Base-by-base conservation (phyloP, 92 coral and sea anemone genomes). In the Isaurus tuberculatus region DNA sequence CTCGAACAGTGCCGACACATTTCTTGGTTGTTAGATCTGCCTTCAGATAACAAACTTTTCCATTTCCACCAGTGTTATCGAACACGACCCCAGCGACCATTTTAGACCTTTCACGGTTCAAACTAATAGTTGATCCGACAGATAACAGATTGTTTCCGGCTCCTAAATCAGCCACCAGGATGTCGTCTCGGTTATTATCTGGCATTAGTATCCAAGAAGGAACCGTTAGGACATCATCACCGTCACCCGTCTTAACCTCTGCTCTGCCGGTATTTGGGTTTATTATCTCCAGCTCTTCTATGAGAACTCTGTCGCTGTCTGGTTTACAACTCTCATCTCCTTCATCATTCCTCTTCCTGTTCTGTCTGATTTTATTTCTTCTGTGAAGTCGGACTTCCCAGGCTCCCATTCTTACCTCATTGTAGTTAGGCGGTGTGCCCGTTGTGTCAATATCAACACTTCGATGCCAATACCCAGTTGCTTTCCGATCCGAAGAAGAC, bases 121-220 rank as follows among this genome's bases (percentile, higher is more conserved):
- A 51, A 8, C 84, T 83, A 3, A 88, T 67, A 8, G 91, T 78
- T n/a, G 86, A 86, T 2, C 85, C 91, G 46, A 83, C 65, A 36
- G 91, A 88, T 42, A 88, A 72, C 91, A n/a, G n/a, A n/a, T n/a
- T n/a, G n/a, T n/a, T n/a, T n/a, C n/a, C n/a, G n/a, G n/a, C n/a
- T n/a, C n/a, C 91, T 19, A 88, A 79, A 51, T 88, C 91, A 3
- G 87, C 80, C 3, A 83, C 91, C 14, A 87, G 81, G 71, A 64
- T 73, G 30, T 87, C 83, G 22, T 46, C 46, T 25, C 57, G 83
- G 60, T 34, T 44, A 72, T 80, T 75, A 1, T 32, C 68, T 14
- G 77, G 64, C 46, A 28, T 78, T 10, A 86, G 78, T 43, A 82
- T 66, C 90, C 83, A 81, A 0, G 85, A 84, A 2, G 79, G 79